Base-by-base conservation (phyloP, 1,140 invertebrate species). In the Venustaconcha ellipsiformis region DNA sequence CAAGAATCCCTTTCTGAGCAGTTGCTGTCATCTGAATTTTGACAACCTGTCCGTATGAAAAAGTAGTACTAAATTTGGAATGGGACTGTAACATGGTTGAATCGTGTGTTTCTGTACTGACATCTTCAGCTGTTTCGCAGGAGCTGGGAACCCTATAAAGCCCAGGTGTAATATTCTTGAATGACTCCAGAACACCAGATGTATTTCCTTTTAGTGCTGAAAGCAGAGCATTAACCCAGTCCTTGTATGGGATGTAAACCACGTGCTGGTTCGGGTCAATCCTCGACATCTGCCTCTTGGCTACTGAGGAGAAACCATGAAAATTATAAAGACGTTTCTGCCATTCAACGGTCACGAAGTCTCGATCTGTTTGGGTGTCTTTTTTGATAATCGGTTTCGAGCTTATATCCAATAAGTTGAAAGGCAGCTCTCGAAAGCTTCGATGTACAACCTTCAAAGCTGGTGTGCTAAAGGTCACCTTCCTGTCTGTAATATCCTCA, bases 31-130 rank as follows among this genome's bases (percentile, higher is more conserved):
- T 59, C 70, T 83, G 80, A 0, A 83, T 56, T 14, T 68, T 55
- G 5, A 84, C 20, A 20, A 76, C 65, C 70, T 80, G 79, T 15
- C 78, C 83, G 59, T 66, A 74, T 17, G 66, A 66, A 64, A 81
- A 82, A 13, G 56, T 69, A 30, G 78, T 65, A 12, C 26, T 64
- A 57, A 84, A 84, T 26, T 72, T 70, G 17, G 63, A 69, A 23
- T 17, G 57, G 4, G 74, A 64, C 18, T 72, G 15, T 12, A 65
- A 17, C 23, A 74, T 26, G 11, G 70, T 15, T 13, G 14, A 14
- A 14, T 76, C 56, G 0, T 30, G 23, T 18, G 48, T 14, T 56
- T 70, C 72, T 0, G 60, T 72, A 30, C 56, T 69, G 14, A 78
- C 67, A 37, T 75, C 79, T 5, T 65, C 74, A 60, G 20, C 70